Percentiles rank a stretch among this genome's conserved stretches.
Evolutionary conservation across 2,113 vertebrate genomes (phyloP).

Genomic region (Rostratula benghalensis): DNA sequence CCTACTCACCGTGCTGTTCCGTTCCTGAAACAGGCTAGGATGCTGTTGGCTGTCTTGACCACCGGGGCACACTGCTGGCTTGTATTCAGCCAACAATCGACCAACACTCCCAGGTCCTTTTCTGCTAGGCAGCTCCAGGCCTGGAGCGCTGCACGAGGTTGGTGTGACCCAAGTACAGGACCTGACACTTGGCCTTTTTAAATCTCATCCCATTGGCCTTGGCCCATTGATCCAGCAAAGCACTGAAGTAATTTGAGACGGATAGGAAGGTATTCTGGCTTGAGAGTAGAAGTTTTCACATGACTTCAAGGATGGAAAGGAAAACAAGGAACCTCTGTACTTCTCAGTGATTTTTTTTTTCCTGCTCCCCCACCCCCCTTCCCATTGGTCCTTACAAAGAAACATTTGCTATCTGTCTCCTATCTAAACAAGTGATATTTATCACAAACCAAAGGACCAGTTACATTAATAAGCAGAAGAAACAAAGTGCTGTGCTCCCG

Average conservation of each 20-base stretch:
- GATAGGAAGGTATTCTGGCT: not conserved
- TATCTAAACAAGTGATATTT: not conserved
- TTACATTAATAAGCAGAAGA: not conserved
- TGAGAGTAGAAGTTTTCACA: not conserved
- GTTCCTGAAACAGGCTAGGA: too few relatives aligned
- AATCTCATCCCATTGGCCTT: too few relatives aligned
- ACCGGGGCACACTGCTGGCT: too few relatives aligned
- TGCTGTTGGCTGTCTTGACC: too few relatives aligned
- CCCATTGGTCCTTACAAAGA: not conserved
- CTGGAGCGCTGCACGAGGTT: too few relatives aligned
- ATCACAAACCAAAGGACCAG: not conserved
- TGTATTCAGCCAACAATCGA: too few relatives aligned
- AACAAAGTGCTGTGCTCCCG: not conserved
- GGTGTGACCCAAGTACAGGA: too few relatives aligned
- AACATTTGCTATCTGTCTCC: not conserved
- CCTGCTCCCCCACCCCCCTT: too few relatives aligned
- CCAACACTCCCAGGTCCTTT: too few relatives aligned
- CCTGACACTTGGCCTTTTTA: too few relatives aligned
- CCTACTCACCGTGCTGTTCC: too few relatives aligned
- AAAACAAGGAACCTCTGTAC: not conserved
- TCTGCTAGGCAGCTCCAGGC: too few relatives aligned
- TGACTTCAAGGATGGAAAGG: not conserved
- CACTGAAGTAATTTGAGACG: not conserved
- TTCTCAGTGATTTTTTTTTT: not conserved
- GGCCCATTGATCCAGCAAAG: not conserved